Evolutionary conservation across 1,140 invertebrate species (phyloP), one percentile per base, ranked within the genome.

Genomic region (Dendroctonus valens): DNA sequence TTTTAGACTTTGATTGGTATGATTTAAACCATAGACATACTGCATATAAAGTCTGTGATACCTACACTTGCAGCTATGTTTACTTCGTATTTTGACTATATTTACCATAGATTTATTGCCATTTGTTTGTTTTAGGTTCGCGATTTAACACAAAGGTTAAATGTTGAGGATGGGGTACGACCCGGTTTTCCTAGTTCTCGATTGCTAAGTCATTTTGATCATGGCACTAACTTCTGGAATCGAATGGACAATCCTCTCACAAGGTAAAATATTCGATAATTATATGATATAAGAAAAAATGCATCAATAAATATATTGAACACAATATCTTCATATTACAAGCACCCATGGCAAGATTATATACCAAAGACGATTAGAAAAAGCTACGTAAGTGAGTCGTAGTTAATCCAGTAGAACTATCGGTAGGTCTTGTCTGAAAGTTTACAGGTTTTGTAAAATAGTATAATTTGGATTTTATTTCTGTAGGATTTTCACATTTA

Each of bases 131-230:
- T n/a, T n/a, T n/a, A n/a, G n/a, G n/a, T n/a, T n/a, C n/a, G n/a
- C n/a, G n/a, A n/a, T n/a, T n/a, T n/a, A 26, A 94, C 92, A 0
- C 88, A 92, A 72, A 86, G 91, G 70, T 79, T 94, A 54, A 93
- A 93, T 75, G 89, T 91, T 7, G 91, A 93, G 74, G 91, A 92
- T 71, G 79, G 80, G 50, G 78, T 81, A 53, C 67, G 85, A 79
- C 74, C 81, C 75, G 75, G 85, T 72, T 81, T 88, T 81, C 82
- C 83, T 41, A 81, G 82, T 77, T 81, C 79, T 59, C 73, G 82
- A 65, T 60, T 84, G 48, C 76, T 84, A 8, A 79, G 78, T 59
- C 75, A 78, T 59, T 76, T 78, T 59, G 74, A 77, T 67, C 76
- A 75, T 53, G 76, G 76, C 5, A 72, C 72, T 2, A 77, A 77